Evolutionary conservation across 23 tunicate species (phyloP).

Genomic region (Aplidium turbinatum): DNA sequence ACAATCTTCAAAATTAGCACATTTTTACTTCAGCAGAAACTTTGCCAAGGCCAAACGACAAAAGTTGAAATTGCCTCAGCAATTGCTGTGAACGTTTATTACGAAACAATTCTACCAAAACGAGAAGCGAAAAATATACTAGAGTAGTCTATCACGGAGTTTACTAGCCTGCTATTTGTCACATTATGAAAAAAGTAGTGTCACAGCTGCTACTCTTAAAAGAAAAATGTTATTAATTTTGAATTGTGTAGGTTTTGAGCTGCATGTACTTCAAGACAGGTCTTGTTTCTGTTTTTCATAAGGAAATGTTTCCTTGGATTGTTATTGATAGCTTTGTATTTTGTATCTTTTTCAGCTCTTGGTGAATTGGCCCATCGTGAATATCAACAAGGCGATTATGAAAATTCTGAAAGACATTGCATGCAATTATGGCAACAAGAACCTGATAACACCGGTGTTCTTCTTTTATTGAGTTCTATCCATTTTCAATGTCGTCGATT

Average conservation of each 20-base stretch:
- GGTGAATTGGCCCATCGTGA: slow-evolving; percentile 96
- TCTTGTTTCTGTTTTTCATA: not conserved
- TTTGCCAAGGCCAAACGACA: too few relatives aligned
- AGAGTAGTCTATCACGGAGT: too few relatives aligned
- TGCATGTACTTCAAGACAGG: not conserved
- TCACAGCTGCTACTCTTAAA: too few relatives aligned
- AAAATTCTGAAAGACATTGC: slow-evolving; percentile 92
- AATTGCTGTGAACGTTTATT: too few relatives aligned
- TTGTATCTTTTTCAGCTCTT: slow-evolving; percentile 46
- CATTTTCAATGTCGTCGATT: slow-evolving; percentile 95
- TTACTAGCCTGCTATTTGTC: too few relatives aligned
- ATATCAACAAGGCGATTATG: slow-evolving; percentile 96
- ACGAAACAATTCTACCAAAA: too few relatives aligned
- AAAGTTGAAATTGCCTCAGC: too few relatives aligned
- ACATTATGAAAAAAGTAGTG: too few relatives aligned
- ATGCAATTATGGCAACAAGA: slow-evolving; percentile 98
- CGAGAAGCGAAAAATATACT: too few relatives aligned
- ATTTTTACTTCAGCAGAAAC: too few relatives aligned
- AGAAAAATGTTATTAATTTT: not conserved
- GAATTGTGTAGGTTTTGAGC: not conserved
- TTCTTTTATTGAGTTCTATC: slow-evolving; percentile 91
- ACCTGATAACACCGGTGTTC: slow-evolving; percentile 90
- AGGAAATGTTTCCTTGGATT: too few relatives aligned
- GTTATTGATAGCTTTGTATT: not conserved
- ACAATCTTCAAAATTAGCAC: too few relatives aligned